Percentiles rank a stretch among this genome's conserved stretches.
phyloP scores from a whole-genome alignment of 2,888 invertebrate genomes.

The Sminthurides aquaticus region DNA sequence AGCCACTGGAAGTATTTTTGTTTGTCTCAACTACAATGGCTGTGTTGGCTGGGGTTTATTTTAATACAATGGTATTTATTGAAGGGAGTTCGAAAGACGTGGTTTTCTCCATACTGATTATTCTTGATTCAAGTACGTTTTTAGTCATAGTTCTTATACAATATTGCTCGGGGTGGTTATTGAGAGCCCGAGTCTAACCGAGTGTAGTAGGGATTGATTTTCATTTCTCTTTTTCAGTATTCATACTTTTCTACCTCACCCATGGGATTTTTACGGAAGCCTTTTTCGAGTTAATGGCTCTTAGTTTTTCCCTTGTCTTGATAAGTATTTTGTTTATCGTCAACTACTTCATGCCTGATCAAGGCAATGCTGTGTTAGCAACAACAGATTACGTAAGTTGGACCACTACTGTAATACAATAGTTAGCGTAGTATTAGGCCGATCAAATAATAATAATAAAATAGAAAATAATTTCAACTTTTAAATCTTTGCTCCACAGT shows the following conservation, averaged over 20 bases:
- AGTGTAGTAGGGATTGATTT: too few relatives aligned
- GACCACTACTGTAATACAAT: too few relatives aligned
- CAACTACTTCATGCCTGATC: conserved; percentile 26
- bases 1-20: conserved; percentile 32
- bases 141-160: background rate
- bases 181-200: too few relatives aligned
- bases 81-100: conserved; percentile 28
- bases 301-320: conserved; percentile 29
- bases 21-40: conserved; percentile 22
- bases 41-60: conserved; percentile 25
- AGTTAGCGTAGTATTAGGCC: background rate
- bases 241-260: conserved; percentile 35
- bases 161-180: too few relatives aligned
- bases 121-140: conserved; percentile 30
- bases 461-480: background rate
- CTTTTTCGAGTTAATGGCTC: conserved; percentile 36
- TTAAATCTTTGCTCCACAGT: too few relatives aligned
- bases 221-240: conserved; percentile 24
- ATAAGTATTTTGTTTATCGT: conserved; percentile 33
- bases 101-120: conserved; percentile 33
- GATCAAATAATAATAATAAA: background rate
- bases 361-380: conserved; percentile 11
- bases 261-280: conserved; percentile 41
- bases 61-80: conserved; percentile 29
- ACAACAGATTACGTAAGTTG: conserved; percentile 17